phyloP scores from a whole-genome alignment of 2,113 vertebrate species.

The Phrynosoma platyrhinos region DNA sequence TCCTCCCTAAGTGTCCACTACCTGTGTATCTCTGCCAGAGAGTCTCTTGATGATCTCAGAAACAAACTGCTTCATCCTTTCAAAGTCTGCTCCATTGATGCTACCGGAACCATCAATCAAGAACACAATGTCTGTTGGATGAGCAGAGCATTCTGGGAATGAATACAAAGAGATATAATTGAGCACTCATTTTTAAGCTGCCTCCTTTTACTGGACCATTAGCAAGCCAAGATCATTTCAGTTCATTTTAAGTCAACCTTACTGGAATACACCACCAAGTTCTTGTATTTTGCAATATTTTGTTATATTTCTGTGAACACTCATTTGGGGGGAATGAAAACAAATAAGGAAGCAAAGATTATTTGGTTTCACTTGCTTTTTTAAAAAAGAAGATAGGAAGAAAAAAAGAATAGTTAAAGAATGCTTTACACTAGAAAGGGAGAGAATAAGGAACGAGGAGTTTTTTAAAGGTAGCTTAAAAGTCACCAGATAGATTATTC shows the following conservation, averaged over 20 bases:
- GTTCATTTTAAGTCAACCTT: not conserved
- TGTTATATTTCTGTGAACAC: no score
- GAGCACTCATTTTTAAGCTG: not conserved
- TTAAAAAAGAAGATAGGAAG: no score
- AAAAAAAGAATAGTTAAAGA: no score
- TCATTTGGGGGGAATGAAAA: not conserved
- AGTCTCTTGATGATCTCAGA: constrained; percentile 69
- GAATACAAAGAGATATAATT: not conserved
- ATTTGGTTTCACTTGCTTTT: no score
- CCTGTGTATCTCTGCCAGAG: constrained; percentile 63
- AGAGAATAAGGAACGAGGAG: no score
- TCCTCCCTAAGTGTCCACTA: constrained; percentile 45
- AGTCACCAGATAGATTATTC: no score
- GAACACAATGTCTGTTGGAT: constrained; percentile 76
- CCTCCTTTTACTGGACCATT: not conserved
- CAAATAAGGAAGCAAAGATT: no score
- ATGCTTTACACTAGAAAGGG: no score
- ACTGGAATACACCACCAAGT: no score
- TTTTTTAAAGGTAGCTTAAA: no score
- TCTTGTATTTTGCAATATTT: no score
- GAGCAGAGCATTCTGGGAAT: constrained; percentile 66
- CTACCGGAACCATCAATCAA: constrained; percentile 80
- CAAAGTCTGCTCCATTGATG: constrained; percentile 31
- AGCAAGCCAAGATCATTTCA: not conserved
- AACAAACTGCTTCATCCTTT: constrained; percentile 77